Percentiles rank a stretch among this genome's conserved stretches.
Conservation (phyloP, 37 sponge, comb jelly and placozoan genomes). For the Mnemiopsis leidyi region DNA sequence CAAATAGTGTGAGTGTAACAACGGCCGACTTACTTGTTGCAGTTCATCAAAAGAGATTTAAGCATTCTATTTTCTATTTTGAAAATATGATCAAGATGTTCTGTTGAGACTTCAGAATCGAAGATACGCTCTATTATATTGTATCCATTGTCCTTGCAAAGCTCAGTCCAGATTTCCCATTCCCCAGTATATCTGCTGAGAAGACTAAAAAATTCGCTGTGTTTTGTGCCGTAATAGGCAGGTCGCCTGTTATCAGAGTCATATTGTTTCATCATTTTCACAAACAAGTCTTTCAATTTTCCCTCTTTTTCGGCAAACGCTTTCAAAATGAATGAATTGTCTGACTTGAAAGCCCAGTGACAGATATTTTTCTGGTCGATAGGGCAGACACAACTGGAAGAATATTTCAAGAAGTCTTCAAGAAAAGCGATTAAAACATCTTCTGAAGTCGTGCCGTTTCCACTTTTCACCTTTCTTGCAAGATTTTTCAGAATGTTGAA, state of each 20-base stretch:
- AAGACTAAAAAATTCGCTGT: background rate
- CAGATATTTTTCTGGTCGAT: background rate
- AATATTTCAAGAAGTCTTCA: background rate
- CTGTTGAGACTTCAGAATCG: background rate
- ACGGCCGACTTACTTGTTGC: background rate
- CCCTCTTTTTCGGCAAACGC: background rate
- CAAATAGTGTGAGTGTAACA: too few relatives aligned
- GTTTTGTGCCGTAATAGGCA: background rate
- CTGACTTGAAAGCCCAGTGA: background rate
- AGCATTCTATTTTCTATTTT: background rate
- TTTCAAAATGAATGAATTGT: background rate
- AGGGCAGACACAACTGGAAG: background rate
- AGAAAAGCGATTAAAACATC: too few relatives aligned
- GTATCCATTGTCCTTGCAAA: background rate
- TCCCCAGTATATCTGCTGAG: background rate
- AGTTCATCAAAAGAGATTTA: background rate
- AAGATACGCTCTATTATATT: background rate
- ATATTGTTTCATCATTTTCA: background rate
- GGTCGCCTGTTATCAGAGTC: background rate
- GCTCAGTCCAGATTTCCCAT: background rate
- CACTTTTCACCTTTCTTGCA: background rate
- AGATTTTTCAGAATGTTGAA: background rate
- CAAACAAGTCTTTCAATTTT: background rate
- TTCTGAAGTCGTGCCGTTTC: background rate
- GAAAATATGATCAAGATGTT: background rate